These are phyloP conservation scores for Sus cebifrons DNA, from an alignment of 2,797 vertebrate genomes.

Conservation along the genomic window DNA sequence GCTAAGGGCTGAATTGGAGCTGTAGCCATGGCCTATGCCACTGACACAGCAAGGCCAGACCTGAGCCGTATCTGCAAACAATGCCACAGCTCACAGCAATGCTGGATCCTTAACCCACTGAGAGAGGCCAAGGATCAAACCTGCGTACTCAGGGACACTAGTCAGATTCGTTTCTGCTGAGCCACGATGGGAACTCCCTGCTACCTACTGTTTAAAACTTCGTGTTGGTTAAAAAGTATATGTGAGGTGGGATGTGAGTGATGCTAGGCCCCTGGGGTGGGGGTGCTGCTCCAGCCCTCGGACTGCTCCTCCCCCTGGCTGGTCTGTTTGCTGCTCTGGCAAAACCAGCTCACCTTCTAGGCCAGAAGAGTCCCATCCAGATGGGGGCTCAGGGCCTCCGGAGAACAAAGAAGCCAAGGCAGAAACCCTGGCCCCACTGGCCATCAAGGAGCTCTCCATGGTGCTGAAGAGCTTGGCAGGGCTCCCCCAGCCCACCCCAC, in stretches of 20 bases:
- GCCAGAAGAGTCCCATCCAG: neutral
- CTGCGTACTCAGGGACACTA: too few relatives aligned
- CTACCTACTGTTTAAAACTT: conserved; percentile 38
- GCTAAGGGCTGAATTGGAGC: too few relatives aligned
- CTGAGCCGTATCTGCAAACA: too few relatives aligned
- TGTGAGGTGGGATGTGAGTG: neutral
- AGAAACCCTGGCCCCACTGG: rapidly evolving
- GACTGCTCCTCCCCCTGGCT: neutral
- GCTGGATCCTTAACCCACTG: too few relatives aligned
- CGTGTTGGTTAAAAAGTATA: conserved; percentile 21
- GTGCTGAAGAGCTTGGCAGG: conserved; percentile 37
- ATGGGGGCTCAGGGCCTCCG: neutral
- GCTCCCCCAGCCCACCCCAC: rapidly evolving
- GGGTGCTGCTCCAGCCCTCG: neutral
- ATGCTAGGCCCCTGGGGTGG: neutral
- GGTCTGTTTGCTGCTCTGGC: neutral
- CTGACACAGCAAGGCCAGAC: too few relatives aligned
- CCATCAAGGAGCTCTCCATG: neutral
- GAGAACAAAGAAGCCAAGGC: neutral
- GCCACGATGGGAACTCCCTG: too few relatives aligned
- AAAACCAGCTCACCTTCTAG: neutral
- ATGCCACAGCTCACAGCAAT: too few relatives aligned
- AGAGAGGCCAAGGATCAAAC: too few relatives aligned
- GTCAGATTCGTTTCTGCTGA: too few relatives aligned
- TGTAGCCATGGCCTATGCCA: too few relatives aligned